Evolutionary conservation across 1,140 invertebrate species (phyloP), one percentile per base, ranked within the genome.

Genomic region (Ceratina calcarata): DNA sequence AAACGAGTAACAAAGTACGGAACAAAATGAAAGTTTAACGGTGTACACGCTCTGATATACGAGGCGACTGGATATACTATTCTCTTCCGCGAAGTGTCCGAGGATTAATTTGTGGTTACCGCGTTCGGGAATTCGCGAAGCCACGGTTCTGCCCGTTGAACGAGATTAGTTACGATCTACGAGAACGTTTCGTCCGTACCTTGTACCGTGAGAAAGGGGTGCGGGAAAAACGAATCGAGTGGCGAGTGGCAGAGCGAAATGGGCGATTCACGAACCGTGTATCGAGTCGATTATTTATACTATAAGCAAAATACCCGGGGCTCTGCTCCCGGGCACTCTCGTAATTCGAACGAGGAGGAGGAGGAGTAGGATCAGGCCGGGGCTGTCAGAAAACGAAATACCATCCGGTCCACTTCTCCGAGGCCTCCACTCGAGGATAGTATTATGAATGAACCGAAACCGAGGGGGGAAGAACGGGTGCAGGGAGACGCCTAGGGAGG

Each of bases 321-420:
- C 37, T 10, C 3, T 57, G 55, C 70, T 78, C 66, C 70, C 18
- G 67, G 73, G 66, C 79, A 65, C 79, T 57, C 83, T 85, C 83
- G 83, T 86, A 77, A 86, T 77, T 86, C 69, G 84, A 83, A 73
- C 72, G 84, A 45, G 6, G 37, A 45, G 37, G 37, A 45, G 37
- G 37, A 45, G 37, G 37, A 10, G 37, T 78, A 53, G 80, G 77
- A 77, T 76, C 72, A 68, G n/a, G 55, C 77, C 22, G 27, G 16
- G 67, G 74, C 83, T 82, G 89, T 90, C 89, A 89, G 85, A 83
- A 84, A 90, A 89, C 87, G 89, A 90, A 90, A 91, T 90, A 90
- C 90, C 89, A 90, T 87, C 85, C 88, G 89, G 88, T 90, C 87
- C 87, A 87, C 87, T 88, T 88, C 37, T 45, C 37, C 81, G 87